phyloP scores from a whole-genome alignment of 2,113 vertebrate species.

The Ailuropoda melanoleuca region DNA sequence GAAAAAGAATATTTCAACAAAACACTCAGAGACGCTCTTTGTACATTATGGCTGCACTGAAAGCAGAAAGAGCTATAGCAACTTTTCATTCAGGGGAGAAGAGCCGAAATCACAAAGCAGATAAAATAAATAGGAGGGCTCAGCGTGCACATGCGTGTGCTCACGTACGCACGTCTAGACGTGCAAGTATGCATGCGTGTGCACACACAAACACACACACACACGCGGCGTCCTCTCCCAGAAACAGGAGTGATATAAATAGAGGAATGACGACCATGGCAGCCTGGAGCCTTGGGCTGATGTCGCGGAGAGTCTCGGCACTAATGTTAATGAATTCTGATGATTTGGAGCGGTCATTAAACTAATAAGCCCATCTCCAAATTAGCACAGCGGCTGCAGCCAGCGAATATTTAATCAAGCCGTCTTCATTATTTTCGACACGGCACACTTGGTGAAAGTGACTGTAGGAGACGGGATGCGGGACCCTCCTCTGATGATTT shows the following conservation, averaged over 20 bases:
- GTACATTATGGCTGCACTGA: fast-evolving
- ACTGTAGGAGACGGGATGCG: slow-evolving; percentile 75
- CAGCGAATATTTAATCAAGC: slow-evolving; percentile 85
- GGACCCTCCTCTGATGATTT: slow-evolving; percentile 84
- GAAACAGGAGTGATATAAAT: background rate
- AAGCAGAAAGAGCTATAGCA: background rate
- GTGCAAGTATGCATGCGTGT: fast-evolving
- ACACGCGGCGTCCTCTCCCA: fast-evolving
- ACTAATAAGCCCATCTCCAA: slow-evolving; percentile 98
- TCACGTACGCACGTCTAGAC: fast-evolving
- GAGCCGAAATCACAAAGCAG: background rate
- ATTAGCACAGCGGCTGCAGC: slow-evolving; percentile 88
- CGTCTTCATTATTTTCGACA: slow-evolving; percentile 86
- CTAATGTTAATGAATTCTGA: slow-evolving; percentile 98
- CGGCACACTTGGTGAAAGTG: slow-evolving; percentile 81
- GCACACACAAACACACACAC: fast-evolving
- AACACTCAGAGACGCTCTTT: background rate
- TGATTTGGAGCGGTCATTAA: slow-evolving; percentile 96
- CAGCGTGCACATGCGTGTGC: fast-evolving
- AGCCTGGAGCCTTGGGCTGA: slow-evolving; percentile 89
- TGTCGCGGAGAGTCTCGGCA: slow-evolving; percentile 86
- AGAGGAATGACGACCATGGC: background rate
- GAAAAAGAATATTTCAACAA: background rate
- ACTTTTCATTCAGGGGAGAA: background rate
- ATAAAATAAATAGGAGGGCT: background rate